Evolutionary conservation across 2,113 vertebrate genomes (phyloP).

Genomic region (Odontophorus gujanensis): DNA sequence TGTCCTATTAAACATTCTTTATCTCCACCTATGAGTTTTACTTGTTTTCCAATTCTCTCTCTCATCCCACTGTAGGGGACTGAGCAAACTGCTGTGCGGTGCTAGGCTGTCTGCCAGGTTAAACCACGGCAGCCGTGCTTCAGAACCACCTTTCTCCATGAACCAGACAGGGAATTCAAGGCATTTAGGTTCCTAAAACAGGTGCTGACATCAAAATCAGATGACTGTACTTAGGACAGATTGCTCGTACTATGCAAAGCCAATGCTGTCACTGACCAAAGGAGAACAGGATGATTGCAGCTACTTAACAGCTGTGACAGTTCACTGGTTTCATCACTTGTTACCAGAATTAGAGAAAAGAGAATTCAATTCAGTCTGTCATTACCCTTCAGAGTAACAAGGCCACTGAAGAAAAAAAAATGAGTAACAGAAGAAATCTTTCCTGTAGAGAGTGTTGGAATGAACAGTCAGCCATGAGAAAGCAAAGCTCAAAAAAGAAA

Average conservation of each 20-base stretch:
- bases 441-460: neutral
- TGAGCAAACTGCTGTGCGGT: neutral
- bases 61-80: neutral
- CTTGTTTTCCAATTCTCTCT: neutral
- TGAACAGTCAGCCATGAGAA: neutral
- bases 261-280: neutral
- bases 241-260: rapidly evolving
- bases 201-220: neutral
- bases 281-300: neutral
- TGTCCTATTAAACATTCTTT: neutral
- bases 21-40: neutral
- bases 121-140: neutral
- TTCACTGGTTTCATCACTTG: neutral
- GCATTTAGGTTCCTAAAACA: neutral
- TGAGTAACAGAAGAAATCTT: neutral
- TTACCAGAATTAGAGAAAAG: neutral
- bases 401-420: neutral
- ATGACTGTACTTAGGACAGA: neutral
- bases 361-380: neutral
- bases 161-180: neutral
- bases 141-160: neutral
- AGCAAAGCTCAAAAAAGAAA: neutral
- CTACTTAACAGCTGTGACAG: neutral
- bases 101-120: neutral
- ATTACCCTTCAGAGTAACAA: neutral